phyloP scores from a whole-genome alignment of 2,888 invertebrate species.

The Sympetrum striolatum region DNA sequence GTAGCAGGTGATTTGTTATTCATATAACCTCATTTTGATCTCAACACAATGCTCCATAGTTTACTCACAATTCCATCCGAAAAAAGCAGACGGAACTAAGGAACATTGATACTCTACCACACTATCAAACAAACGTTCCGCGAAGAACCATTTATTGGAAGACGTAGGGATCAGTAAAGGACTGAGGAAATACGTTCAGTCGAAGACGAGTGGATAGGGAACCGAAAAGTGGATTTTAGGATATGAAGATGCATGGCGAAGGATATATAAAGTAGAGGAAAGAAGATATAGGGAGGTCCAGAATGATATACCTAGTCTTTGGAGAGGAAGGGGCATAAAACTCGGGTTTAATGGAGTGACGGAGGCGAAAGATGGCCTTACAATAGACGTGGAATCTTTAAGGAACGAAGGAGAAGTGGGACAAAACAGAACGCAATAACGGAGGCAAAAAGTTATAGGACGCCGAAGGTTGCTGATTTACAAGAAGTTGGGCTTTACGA shows the following conservation, averaged over 20 bases:
- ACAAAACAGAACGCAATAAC: neutral
- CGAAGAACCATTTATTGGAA: neutral
- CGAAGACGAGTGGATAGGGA: neutral
- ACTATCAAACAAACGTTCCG: neutral
- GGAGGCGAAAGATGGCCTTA: neutral
- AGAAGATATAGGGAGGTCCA: neutral
- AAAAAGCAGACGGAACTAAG: neutral
- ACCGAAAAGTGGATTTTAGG: neutral
- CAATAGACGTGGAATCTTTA: neutral
- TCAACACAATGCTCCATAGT: no score
- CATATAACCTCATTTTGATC: no score
- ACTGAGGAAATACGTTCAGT: no score
- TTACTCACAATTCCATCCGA: neutral
- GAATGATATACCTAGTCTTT: neutral
- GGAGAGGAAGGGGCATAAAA: constrained; percentile 23
- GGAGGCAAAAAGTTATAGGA: neutral
- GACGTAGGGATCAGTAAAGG: neutral
- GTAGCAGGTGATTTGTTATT: no score
- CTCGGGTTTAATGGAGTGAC: constrained; percentile 36
- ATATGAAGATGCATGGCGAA: neutral
- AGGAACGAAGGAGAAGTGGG: neutral
- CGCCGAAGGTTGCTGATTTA: neutral
- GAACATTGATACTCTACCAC: neutral
- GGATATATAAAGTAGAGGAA: neutral
- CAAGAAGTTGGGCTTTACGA: neutral